Percentiles rank a stretch among this genome's conserved stretches.
These are phyloP conservation scores for Rhopalosiphum maidis DNA, from an alignment of 1,140 invertebrate genomes.

Conservation along the genomic window DNA sequence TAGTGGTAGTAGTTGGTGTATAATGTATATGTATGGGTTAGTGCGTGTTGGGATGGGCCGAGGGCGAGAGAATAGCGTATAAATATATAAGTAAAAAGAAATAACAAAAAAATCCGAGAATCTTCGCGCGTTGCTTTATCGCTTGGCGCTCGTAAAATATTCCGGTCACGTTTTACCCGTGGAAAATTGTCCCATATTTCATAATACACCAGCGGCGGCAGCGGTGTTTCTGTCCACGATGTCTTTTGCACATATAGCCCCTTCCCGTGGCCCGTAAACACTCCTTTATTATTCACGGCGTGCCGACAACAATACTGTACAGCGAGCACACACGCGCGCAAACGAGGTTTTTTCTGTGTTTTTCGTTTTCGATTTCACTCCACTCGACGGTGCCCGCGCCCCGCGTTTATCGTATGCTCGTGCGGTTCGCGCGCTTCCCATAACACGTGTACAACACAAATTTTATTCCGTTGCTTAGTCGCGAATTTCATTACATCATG, in stretches of 20 bases:
- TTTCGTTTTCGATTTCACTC: neutral
- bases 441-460: neutral
- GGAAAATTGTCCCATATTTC: constrained; percentile 51
- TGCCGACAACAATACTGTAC: neutral
- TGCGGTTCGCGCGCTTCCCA: neutral
- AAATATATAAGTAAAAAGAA: constrained; percentile 24
- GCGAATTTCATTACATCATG: too few species aligned
- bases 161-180: constrained; percentile 40
- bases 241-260: constrained; percentile 26
- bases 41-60: neutral
- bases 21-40: constrained; percentile 6
- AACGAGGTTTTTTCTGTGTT: neutral
- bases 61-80: neutral
- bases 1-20: neutral
- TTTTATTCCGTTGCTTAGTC: too few species aligned
- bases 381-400: too few species aligned
- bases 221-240: neutral
- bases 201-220: constrained; percentile 7
- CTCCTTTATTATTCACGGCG: constrained; percentile 49
- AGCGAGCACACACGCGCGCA: neutral
- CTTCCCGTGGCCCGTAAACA: constrained; percentile 28
- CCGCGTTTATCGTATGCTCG: neutral
- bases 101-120: constrained; percentile 23
- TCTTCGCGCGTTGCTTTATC: neutral
- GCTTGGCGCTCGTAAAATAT: constrained; percentile 23